These are phyloP conservation scores for Nemurella pictetii DNA, from an alignment of 2,888 invertebrate species.

Conservation along the genomic window DNA sequence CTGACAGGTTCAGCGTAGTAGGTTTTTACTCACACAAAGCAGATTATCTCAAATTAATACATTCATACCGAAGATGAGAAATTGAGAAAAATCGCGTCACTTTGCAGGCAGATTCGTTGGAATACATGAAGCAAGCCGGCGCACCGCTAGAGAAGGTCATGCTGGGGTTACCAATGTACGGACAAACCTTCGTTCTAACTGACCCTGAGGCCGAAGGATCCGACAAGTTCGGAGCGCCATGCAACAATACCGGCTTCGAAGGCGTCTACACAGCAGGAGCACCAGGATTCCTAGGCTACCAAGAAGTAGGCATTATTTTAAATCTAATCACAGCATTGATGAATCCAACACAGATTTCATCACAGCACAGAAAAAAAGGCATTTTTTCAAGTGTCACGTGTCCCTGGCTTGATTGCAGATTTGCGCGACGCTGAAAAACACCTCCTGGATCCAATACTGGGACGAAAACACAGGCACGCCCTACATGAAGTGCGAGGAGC, in stretches of 20 bases:
- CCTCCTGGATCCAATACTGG: conserved; percentile 47
- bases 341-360: too few relatives aligned
- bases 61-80: not conserved
- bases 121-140: conserved; percentile 48
- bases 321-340: too few relatives aligned
- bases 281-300: conserved; percentile 51
- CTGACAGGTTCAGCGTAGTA: conserved; percentile 7
- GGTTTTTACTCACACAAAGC: not conserved
- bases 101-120: conserved; percentile 47
- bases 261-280: conserved; percentile 50
- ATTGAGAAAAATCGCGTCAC: not conserved
- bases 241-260: conserved; percentile 47
- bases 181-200: conserved; percentile 49
- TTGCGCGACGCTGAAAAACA: conserved; percentile 29
- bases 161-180: conserved; percentile 51
- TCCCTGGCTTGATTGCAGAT: not conserved
- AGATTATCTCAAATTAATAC: not conserved
- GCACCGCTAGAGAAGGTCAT: conserved; percentile 49
- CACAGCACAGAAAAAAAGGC: not conserved
- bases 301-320: conserved; percentile 51
- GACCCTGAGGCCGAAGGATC: not conserved
- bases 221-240: conserved; percentile 48
- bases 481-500: conserved; percentile 48
- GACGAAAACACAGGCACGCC: conserved; percentile 49
- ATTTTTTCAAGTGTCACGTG: not conserved